Base-by-base conservation (phyloP, 2,888 invertebrate species). In the Noctua comes region DNA sequence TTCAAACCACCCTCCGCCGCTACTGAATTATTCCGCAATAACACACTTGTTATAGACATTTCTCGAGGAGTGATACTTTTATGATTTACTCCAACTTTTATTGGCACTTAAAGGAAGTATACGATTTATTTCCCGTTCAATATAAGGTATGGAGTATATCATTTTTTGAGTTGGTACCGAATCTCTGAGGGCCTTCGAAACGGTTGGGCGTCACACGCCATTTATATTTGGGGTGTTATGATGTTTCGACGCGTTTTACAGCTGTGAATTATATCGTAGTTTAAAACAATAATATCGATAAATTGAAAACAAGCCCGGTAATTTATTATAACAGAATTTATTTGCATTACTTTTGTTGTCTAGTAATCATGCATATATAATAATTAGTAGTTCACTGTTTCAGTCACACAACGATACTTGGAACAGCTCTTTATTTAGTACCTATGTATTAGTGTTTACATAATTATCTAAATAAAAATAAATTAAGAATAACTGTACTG, bases 51-150 rank as follows among this genome's bases (percentile, higher is more conserved):
- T 97, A 96, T 96, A 96, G 96, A 96, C 96, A 93, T 96, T 96
- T 96, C 95, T 94, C 93, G 93, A 92, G 93, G 95, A 96, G 95
- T 96, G 96, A 96, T 96, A 96, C 96, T 96, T 96, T 96, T 97
- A 96, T 96, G 96, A 97, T 97, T 97, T 97, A 96, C 96, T 96
- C 92, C 96, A 95, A 96, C 95, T 97, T 97, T 97, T 97, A 97
- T 97, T 97, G 96, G 96, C 96, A 96, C 96, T 96, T 97, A 97
- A 95, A 96, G 96, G 95, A 95, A 96, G 96, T 96, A 96, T 95
- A 95, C 95, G 96, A 96, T 96, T 96, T 96, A 96, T 96, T 96
- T 95, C 92, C 93, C 94, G 96, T 95, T 96, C 96, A 96, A 96
- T 96, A 96, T 96, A 95, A 95, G 95, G 95, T 94, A 94, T 91